A percentile compares a stretch with the other conserved stretches of the same genome.
Evolutionary conservation across 2,797 vertebrate species (phyloP).

Genomic region (Oreochromis grahami): DNA sequence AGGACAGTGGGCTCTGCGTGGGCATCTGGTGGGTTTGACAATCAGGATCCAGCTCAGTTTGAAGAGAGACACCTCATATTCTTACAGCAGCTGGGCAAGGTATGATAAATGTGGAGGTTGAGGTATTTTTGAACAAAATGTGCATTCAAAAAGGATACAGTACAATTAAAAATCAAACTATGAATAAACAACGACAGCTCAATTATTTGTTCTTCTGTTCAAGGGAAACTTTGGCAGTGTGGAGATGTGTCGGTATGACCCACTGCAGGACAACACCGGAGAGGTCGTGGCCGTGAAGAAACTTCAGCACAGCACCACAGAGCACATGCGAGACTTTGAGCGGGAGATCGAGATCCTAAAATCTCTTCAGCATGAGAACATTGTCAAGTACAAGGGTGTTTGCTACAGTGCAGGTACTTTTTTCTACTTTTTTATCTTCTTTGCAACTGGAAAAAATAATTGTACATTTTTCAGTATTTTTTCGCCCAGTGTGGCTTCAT

Average conservation of each 20-base stretch:
- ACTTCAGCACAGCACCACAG: constrained; percentile 92
- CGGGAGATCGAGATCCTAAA: constrained; percentile 97
- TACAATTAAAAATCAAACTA: not conserved
- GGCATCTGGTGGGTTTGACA: constrained; percentile 82
- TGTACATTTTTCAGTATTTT: not conserved
- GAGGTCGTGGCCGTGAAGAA: constrained; percentile 98
- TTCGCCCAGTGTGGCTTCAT: not conserved
- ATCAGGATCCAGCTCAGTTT: constrained; percentile 89
- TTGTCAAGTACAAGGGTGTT: constrained; percentile 96
- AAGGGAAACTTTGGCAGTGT: constrained; percentile 98
- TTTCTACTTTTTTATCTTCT: not conserved
- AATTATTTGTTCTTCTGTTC: not conserved
- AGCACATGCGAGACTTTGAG: constrained; percentile 94
- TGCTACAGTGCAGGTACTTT: constrained; percentile 91
- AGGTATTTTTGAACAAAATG: not conserved
- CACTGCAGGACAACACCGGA: constrained; percentile 93
- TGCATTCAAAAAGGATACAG: not conserved
- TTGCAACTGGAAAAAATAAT: not conserved
- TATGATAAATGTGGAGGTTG: constrained; percentile 30
- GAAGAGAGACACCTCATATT: constrained; percentile 96
- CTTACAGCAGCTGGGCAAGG: constrained; percentile 94
- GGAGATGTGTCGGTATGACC: constrained; percentile 97
- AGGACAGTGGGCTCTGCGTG: constrained; percentile 76
- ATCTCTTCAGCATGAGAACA: constrained; percentile 96
- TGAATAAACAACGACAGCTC: fast-evolving